These are phyloP conservation scores for Notolepis coatsorum DNA, from an alignment of 2,797 vertebrate genomes.

Conservation along the genomic window DNA sequence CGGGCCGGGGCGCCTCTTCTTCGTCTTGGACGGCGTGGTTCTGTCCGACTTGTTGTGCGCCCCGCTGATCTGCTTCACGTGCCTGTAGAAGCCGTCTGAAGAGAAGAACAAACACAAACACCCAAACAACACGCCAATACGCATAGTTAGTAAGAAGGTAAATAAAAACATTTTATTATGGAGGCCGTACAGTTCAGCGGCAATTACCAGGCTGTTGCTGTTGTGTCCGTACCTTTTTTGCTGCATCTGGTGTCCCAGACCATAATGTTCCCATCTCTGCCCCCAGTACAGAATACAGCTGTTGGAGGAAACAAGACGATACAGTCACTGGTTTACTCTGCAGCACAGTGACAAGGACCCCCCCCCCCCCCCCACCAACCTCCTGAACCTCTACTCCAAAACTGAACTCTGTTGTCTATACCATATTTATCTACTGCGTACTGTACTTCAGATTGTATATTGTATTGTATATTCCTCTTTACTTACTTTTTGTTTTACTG, in stretches of 20 bases:
- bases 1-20: slow-evolving; percentile 83
- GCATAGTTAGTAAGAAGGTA: not conserved
- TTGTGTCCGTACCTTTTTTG: slow-evolving; percentile 89
- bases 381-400: no score
- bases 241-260: slow-evolving; percentile 97
- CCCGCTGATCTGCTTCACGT: slow-evolving; percentile 94
- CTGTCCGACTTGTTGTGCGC: slow-evolving; percentile 91
- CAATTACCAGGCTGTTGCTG: no score
- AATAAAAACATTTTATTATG: not conserved
- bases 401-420: no score
- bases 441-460: no score
- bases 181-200: no score
- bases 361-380: no score
- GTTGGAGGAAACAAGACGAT: slow-evolving; percentile 17
- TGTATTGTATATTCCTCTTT: no score
- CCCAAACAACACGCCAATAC: not conserved
- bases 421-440: no score
- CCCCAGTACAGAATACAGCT: slow-evolving; percentile 97
- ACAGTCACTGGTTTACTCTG: no score
- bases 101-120: not conserved
- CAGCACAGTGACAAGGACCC: no score
- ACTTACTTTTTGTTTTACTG: no score
- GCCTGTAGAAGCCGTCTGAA: slow-evolving; percentile 95
- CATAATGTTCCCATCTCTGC: slow-evolving; percentile 98
- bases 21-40: slow-evolving; percentile 82